These are phyloP conservation scores for Solea senegalensis DNA, from an alignment of 2,113 vertebrate genomes.

Conservation along the genomic window DNA sequence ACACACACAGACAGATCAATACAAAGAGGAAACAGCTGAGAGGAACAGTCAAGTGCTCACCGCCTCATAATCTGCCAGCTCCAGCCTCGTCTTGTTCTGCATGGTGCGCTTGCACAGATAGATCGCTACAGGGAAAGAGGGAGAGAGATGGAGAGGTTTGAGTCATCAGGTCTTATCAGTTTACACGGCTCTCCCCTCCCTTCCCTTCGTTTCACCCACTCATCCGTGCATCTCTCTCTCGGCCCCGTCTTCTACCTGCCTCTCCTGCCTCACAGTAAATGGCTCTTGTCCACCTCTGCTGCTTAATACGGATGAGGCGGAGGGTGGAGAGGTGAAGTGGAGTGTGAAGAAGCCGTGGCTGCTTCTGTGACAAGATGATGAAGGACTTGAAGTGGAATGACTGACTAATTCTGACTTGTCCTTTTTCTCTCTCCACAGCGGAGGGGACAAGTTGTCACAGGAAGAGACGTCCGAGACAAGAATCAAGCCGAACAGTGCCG, in stretches of 20 bases:
- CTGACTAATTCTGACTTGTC: too few relatives aligned
- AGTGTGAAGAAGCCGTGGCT: constrained; percentile 10
- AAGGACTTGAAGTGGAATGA: constrained; percentile 33
- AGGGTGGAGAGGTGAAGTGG: constrained; percentile 12
- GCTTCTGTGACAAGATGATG: constrained; percentile 35
- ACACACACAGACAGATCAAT: constrained; percentile 39
- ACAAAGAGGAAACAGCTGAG: constrained; percentile 21
- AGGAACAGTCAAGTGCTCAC: constrained; percentile 81
- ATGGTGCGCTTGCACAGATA: constrained; percentile 99
- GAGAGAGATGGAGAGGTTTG: constrained; percentile 15
- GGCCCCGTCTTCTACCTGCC: background rate
- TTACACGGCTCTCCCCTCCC: background rate
- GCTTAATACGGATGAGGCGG: constrained; percentile 21
- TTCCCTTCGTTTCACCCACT: constrained; percentile 5
- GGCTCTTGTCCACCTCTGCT: constrained; percentile 14
- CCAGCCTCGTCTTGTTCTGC: constrained; percentile 99
- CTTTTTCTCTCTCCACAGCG: too few relatives aligned
- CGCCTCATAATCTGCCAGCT: constrained; percentile 98
- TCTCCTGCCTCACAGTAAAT: constrained; percentile 19
- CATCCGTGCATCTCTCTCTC: constrained; percentile 22
- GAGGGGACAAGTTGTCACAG: too few relatives aligned
- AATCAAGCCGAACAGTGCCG: too few relatives aligned
- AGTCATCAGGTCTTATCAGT: constrained; percentile 29
- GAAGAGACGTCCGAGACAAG: too few relatives aligned
- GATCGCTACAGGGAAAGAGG: constrained; percentile 83